Evolutionary conservation across 2,113 vertebrate species (phyloP).

Genomic region (Willisornis vidua): DNA sequence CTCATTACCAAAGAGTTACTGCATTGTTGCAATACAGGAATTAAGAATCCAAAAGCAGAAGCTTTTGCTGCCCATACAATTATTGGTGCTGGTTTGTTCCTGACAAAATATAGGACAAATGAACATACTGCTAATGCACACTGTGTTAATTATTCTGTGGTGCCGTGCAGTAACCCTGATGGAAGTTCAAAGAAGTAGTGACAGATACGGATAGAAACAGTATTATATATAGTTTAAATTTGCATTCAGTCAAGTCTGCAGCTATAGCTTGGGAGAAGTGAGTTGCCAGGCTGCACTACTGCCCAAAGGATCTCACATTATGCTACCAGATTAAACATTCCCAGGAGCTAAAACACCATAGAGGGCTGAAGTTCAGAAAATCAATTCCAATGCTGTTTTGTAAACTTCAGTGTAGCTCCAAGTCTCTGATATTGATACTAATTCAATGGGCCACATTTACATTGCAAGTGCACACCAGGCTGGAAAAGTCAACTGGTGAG

Average conservation of each 20-base stretch:
- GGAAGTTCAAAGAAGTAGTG: not conserved
- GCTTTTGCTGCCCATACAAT: not conserved
- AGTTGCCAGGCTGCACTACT: not conserved
- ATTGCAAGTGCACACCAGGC: not conserved
- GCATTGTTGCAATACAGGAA: not conserved
- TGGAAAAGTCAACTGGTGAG: not conserved
- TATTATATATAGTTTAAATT: not conserved
- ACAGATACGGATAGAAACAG: not conserved
- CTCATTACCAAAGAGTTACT: not conserved
- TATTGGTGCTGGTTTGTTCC: not conserved
- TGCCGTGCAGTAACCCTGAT: not conserved
- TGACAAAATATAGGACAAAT: slow-evolving; percentile 15
- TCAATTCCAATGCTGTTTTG: not conserved
- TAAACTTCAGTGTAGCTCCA: not conserved
- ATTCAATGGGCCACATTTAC: not conserved
- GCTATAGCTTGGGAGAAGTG: not conserved
- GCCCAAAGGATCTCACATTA: not conserved
- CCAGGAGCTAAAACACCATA: not conserved
- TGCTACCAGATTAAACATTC: not conserved
- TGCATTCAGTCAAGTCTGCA: not conserved
- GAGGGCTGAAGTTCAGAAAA: slow-evolving; percentile 13
- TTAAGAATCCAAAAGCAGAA: slow-evolving; percentile 10
- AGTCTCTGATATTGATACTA: not conserved
- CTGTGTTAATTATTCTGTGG: slow-evolving; percentile 19
- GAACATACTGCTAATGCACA: slow-evolving; percentile 33